A percentile compares a stretch with the other conserved stretches of the same genome.
phyloP scores from a whole-genome alignment of 2,888 invertebrate genomes.

The Chorisops tibialis region DNA sequence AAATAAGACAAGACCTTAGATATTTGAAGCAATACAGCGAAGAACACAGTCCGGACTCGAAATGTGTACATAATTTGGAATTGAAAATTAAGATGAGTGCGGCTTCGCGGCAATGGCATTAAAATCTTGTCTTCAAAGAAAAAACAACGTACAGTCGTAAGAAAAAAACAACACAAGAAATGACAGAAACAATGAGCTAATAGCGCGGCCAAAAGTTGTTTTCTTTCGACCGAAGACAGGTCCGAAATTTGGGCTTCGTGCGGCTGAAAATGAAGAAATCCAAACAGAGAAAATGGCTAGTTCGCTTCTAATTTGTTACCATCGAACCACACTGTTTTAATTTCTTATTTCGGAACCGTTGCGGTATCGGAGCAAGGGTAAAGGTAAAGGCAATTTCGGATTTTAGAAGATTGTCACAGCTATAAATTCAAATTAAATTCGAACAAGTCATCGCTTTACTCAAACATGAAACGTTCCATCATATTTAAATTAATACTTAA shows the following conservation, averaged over 20 bases:
- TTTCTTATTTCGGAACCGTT: conserved; percentile 15
- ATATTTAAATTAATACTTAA: no score
- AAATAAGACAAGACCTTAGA: conserved; percentile 1
- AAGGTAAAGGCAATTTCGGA: no score
- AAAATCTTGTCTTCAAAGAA: conserved; percentile 11
- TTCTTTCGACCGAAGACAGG: conserved; percentile 12
- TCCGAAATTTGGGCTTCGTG: background rate
- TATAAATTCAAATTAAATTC: no score
- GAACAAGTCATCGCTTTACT: no score
- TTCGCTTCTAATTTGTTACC: conserved; percentile 13
- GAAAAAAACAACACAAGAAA: background rate
- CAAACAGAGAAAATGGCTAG: background rate
- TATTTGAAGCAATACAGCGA: background rate
- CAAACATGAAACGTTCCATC: no score
- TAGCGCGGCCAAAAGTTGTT: conserved; percentile 10
- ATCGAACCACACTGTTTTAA: conserved; percentile 4
- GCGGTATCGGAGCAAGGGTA: no score
- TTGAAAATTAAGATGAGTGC: conserved; percentile 25
- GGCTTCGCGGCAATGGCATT: conserved; percentile 6
- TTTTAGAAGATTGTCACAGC: no score
- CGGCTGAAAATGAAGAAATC: conserved; percentile 18
- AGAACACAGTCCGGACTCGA: background rate
- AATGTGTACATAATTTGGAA: conserved; percentile 26
- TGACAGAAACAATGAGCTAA: background rate
- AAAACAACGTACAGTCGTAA: no score